phyloP scores from a whole-genome alignment of 2,113 vertebrate genomes.

The Macrotus californicus region DNA sequence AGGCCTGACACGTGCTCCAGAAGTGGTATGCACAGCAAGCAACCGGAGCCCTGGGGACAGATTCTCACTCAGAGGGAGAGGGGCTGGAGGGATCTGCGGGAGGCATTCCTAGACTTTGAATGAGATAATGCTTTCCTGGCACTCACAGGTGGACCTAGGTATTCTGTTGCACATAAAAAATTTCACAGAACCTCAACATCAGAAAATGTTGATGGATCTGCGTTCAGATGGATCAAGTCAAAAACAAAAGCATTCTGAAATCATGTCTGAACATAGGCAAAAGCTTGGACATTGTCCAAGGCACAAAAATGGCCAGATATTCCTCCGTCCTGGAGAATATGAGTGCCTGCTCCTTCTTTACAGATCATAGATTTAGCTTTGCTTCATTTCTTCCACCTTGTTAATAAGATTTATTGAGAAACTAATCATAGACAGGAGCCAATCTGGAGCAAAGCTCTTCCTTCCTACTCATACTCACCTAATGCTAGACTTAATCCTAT shows the following conservation, averaged over 20 bases:
- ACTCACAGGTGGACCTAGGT: not conserved
- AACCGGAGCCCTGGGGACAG: accelerated
- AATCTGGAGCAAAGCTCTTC: not conserved
- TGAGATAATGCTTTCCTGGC: not conserved
- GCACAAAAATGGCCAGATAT: not conserved
- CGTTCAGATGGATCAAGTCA: not conserved
- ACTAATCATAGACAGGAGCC: not conserved
- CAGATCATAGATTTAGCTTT: not conserved
- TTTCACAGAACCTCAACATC: not conserved
- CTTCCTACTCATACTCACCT: not conserved
- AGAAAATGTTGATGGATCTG: not conserved
- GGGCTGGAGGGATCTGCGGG: not conserved
- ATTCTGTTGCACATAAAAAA: not conserved
- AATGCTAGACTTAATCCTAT: not conserved
- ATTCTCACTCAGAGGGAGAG: not conserved
- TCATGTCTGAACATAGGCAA: not conserved
- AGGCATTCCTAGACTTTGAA: not conserved
- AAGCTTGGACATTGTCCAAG: not conserved
- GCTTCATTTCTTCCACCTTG: not conserved
- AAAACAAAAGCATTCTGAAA: not conserved
- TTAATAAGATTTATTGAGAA: not conserved
- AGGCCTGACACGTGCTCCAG: accelerated
- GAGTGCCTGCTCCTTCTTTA: not conserved
- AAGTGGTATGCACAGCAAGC: accelerated
- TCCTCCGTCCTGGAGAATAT: not conserved